Evolutionary conservation across 1,140 invertebrate genomes (phyloP), one percentile per base, ranked within the genome.

Genomic region (Pseudomyrmex pallidus): DNA sequence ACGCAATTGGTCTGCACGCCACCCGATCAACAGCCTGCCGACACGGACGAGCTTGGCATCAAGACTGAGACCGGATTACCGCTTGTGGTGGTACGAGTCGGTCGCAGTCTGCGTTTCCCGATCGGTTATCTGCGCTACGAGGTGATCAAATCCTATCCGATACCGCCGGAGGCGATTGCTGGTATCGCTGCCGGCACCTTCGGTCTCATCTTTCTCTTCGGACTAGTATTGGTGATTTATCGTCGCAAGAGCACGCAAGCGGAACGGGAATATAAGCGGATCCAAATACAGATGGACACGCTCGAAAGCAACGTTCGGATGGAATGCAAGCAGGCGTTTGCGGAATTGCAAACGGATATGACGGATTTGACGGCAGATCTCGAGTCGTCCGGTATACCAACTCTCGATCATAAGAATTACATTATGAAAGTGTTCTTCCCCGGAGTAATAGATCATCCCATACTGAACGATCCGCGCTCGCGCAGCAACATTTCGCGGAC

Each of bases 221-320:
- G 98, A 83, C 95, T 98, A 63, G 97, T 99, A 22, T 95, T 99
- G 56, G 96, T 98, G 48, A 96, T 98, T 87, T 99, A 98, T 91
- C 95, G 98, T 84, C 95, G 98, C 64, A 98, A 99, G 94, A 98
- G 97, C 64, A 99, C 98, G 2, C 98, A 99, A 94, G 98, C 98
- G 0, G 98, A 99, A 93, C 94, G 98, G 57, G 98, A 99, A 92
- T 99, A 99, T 93, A 99, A 99, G 93, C 96, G 99, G 48, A 99
- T 99, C 92, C 99, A 99, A 94, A 98, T 99, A 89, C 99, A 99
- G 94, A 99, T 99, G 98, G 99, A 99, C 89, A 99, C 98, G n/a
- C 94, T 99, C 61, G 99, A 99, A 93, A 99, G 98, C 91, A 99
- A 99, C 93, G 99, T 99, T 0, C 95, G 99, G 66, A 97, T 98